Percentiles rank a stretch among this genome's conserved stretches.
Evolutionary conservation across 2,113 vertebrate species (phyloP).

Genomic region (Aepyceros melampus): DNA sequence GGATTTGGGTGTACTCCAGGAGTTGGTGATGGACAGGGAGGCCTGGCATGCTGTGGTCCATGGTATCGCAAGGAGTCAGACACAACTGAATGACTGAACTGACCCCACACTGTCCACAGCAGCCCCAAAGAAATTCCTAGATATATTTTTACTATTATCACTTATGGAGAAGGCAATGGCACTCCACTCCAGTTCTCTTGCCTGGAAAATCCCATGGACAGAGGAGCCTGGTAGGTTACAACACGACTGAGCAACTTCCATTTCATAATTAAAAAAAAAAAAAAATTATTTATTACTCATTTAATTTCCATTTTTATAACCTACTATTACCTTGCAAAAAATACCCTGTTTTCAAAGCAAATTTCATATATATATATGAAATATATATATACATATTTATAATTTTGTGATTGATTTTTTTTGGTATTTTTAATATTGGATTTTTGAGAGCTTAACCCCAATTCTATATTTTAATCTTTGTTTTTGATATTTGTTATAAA

Average conservation of each 20-base stretch:
- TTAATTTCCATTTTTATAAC: background rate
- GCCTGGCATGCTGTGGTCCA: background rate
- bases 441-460: background rate
- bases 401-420: background rate
- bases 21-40: background rate
- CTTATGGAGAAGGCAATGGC: background rate
- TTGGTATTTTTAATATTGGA: background rate
- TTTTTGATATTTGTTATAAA: background rate
- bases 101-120: background rate
- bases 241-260: too few species aligned
- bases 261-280: background rate
- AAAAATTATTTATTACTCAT: background rate
- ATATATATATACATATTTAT: background rate
- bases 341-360: background rate
- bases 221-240: too few species aligned
- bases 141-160: background rate
- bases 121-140: background rate
- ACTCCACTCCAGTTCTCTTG: too few species aligned
- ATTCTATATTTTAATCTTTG: background rate
- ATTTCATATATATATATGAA: background rate
- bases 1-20: background rate
- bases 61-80: fast-evolving
- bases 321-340: background rate
- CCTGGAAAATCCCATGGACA: too few species aligned
- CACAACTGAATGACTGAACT: background rate